Evolutionary conservation across 2,113 vertebrate species (phyloP).

Genomic region (Dipodomys merriami): DNA sequence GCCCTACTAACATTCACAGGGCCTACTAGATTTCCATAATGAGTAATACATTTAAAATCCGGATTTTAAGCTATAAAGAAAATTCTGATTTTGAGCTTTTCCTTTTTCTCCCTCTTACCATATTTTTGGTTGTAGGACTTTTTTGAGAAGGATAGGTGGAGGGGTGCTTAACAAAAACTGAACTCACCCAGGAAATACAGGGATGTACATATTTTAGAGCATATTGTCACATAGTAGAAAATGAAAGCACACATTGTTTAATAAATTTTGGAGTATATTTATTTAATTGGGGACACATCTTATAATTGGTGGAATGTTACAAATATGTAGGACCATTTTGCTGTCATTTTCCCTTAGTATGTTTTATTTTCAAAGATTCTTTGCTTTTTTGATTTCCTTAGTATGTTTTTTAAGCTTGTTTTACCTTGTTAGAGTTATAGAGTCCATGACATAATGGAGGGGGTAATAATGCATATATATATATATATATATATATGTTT

Average conservation of each 20-base stretch:
- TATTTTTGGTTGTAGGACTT: not conserved
- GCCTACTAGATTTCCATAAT: not conserved
- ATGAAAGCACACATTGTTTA: not conserved
- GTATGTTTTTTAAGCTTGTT: not conserved
- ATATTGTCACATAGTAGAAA: not conserved
- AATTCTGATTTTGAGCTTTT: conserved; percentile 30
- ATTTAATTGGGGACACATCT: not conserved
- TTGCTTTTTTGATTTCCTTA: not conserved
- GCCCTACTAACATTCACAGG: not conserved
- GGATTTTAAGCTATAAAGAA: not conserved
- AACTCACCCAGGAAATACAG: no score
- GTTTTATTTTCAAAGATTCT: not conserved
- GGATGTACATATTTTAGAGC: not conserved
- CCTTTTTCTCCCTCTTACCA: not conserved
- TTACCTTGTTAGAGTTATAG: not conserved
- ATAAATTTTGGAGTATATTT: not conserved
- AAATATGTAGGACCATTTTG: not conserved
- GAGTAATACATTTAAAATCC: conserved; percentile 6
- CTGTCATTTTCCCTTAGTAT: not conserved
- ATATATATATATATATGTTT: not conserved
- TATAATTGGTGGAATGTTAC: not conserved
- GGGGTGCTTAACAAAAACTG: not conserved
- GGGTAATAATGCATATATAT: no score
- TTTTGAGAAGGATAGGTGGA: not conserved
- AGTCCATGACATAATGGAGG: not conserved